Conservation (phyloP, 2,888 invertebrate genomes). For the Marronus borbonicus region DNA sequence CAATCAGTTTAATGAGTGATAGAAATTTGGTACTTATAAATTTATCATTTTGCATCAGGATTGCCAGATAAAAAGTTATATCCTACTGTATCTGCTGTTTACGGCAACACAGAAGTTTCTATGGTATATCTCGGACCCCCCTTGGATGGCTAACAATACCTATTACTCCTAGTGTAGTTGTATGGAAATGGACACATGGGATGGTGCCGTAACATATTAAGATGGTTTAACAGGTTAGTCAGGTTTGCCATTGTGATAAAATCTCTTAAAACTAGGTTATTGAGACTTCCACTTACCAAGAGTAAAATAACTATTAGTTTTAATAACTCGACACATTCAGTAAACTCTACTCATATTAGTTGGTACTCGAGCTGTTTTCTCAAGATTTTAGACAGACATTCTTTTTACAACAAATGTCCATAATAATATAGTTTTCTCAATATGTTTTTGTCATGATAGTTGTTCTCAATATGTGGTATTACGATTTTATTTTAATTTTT, state of each 20-base stretch:
- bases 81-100: constrained; percentile 97
- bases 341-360: constrained; percentile 13
- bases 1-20: no score
- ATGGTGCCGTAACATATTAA: constrained; percentile 47
- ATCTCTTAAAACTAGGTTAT: constrained; percentile 44
- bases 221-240: constrained; percentile 64
- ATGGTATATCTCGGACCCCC: constrained; percentile 99
- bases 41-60: constrained; percentile 73
- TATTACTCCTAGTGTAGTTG: constrained; percentile 50
- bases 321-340: constrained; percentile 26
- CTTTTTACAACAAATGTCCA: background rate
- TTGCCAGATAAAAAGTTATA: constrained; percentile 94
- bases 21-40: background rate
- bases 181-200: constrained; percentile 50
- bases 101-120: constrained; percentile 99
- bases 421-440: no score
- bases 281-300: constrained; percentile 50
- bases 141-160: constrained; percentile 87
- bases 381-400: background rate
- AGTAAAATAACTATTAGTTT: constrained; percentile 41
- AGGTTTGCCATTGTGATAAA: constrained; percentile 71
- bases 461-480: no score
- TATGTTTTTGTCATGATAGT: no score
- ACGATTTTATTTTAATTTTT: no score
- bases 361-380: background rate